A percentile compares a stretch with the other conserved stretches of the same genome.
Conservation (phyloP, 2,888 invertebrate genomes). For the Acleris cristana region DNA sequence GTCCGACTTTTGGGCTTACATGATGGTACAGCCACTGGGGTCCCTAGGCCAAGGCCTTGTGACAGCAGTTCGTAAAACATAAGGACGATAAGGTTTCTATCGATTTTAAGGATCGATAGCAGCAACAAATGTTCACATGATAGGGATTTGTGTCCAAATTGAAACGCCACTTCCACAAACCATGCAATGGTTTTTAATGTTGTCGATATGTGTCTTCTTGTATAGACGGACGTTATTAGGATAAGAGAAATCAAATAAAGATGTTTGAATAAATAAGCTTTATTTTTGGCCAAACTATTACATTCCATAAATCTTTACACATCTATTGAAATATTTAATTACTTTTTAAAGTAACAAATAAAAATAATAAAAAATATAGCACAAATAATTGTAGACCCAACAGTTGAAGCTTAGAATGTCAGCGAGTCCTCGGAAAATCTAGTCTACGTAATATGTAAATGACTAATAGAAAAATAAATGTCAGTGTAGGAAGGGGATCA, state of each 20-base stretch:
- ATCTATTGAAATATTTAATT: constrained; percentile 61
- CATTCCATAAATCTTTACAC: constrained; percentile 71
- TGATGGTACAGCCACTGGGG: too few relatives aligned
- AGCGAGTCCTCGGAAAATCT: constrained; percentile 14
- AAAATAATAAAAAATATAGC: constrained; percentile 54
- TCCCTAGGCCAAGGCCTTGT: too few relatives aligned
- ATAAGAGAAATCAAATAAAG: constrained; percentile 36
- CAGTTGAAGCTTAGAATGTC: constrained; percentile 20
- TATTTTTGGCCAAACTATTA: constrained; percentile 83
- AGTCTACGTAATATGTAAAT: constrained; percentile 9
- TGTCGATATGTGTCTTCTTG: too few relatives aligned
- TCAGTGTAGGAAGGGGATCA: constrained; percentile 13
- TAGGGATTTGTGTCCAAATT: too few relatives aligned
- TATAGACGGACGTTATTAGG: too few relatives aligned
- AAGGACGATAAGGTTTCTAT: too few relatives aligned
- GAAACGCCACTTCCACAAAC: too few relatives aligned
- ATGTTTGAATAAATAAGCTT: constrained; percentile 81
- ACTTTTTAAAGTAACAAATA: constrained; percentile 52
- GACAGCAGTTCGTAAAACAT: too few relatives aligned
- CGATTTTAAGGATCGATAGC: too few relatives aligned
- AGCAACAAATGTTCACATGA: too few relatives aligned
- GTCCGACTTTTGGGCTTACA: too few relatives aligned
- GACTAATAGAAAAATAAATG: constrained; percentile 26
- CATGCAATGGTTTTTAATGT: too few relatives aligned
- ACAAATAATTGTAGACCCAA: constrained; percentile 40